Evolutionary conservation across 2,888 invertebrate genomes (phyloP).

Genomic region (Kryphioiulus occultus): DNA sequence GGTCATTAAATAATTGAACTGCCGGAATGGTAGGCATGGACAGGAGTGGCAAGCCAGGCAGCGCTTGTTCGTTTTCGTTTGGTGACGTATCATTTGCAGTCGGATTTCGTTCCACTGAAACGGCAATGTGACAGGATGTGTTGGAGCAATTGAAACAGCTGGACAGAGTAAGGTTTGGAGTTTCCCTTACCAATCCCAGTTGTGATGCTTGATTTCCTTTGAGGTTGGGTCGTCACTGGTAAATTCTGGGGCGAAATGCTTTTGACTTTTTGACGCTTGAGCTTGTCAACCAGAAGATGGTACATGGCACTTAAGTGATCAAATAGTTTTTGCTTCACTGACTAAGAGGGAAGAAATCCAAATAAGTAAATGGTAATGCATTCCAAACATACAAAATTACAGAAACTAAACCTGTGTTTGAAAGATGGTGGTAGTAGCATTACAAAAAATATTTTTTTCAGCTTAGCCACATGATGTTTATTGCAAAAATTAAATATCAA

Average conservation of each 20-base stretch:
- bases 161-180: neutral
- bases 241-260: slow-evolving; percentile 58
- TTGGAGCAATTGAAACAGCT: neutral
- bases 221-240: slow-evolving; percentile 61
- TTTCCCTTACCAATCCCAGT: slow-evolving; percentile 69
- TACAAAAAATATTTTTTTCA: neutral
- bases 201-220: slow-evolving; percentile 65
- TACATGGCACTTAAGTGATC: slow-evolving; percentile 96
- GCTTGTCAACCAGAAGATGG: slow-evolving; percentile 80
- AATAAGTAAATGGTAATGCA: neutral
- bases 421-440: neutral
- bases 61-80: slow-evolving; percentile 24
- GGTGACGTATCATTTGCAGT: slow-evolving; percentile 52
- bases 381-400: neutral
- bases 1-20: slow-evolving; percentile 50
- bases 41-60: slow-evolving; percentile 38
- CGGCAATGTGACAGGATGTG: neutral
- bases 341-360: slow-evolving; percentile 65
- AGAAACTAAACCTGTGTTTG: neutral
- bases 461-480: no score
- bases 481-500: no score
- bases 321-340: slow-evolving; percentile 82
- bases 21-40: slow-evolving; percentile 51
- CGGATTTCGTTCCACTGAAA: slow-evolving; percentile 54
- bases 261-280: slow-evolving; percentile 61